A percentile compares a stretch with the other conserved stretches of the same genome.
Conservation (phyloP, 2,113 vertebrate genomes). For the Ellobius talpinus region DNA sequence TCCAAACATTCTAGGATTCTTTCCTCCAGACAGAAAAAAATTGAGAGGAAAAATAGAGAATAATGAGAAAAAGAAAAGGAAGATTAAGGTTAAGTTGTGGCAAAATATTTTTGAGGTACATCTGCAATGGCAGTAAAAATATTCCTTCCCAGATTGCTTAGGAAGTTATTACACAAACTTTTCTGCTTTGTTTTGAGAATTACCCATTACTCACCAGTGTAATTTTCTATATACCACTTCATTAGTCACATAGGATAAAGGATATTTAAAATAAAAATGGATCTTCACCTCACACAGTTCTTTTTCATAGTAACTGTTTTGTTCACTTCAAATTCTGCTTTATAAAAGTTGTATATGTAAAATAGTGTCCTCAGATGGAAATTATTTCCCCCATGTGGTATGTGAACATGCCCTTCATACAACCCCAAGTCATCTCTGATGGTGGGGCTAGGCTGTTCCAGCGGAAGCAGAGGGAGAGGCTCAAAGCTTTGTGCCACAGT, state of each 20-base stretch:
- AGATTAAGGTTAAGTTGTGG: neutral
- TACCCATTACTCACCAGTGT: neutral
- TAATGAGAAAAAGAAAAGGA: neutral
- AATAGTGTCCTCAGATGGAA: neutral
- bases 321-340: neutral
- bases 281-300: neutral
- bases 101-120: neutral
- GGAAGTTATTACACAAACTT: neutral
- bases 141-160: neutral
- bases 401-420: neutral
- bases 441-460: fast-evolving
- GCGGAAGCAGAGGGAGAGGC: fast-evolving
- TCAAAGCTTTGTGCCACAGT: fast-evolving
- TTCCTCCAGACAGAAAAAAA: neutral
- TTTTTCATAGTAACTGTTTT: neutral
- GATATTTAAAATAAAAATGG: neutral
- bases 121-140: neutral
- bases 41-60: too few relatives aligned
- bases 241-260: neutral
- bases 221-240: neutral
- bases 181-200: constrained; percentile 24
- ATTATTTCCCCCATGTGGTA: neutral
- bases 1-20: fast-evolving
- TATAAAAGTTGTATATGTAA: neutral
- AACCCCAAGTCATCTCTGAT: too few relatives aligned